Conservation (phyloP, 2,888 invertebrate genomes). For the Meandrusa payeni region DNA sequence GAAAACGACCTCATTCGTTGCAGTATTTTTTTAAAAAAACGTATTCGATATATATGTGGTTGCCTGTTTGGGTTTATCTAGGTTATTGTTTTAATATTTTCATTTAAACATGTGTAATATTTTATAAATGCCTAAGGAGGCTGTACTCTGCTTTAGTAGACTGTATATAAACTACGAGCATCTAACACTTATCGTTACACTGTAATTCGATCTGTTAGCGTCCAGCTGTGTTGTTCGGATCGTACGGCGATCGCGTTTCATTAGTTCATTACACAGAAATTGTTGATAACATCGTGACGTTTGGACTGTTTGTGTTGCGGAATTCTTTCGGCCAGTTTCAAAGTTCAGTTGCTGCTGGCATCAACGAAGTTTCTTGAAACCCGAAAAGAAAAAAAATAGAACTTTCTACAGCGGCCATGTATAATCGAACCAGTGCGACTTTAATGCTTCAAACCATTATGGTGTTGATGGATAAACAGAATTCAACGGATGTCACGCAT, state of each 20-base stretch:
- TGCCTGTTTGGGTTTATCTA: too few relatives aligned
- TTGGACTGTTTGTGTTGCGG: conserved; percentile 23
- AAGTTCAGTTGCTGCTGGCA: not conserved
- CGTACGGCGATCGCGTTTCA: conserved; percentile 42
- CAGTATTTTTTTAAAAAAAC: too few relatives aligned
- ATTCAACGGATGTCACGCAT: conserved; percentile 62
- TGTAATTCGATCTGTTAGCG: conserved; percentile 45
- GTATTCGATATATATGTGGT: too few relatives aligned
- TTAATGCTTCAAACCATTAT: conserved; percentile 76
- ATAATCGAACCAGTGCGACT: conserved; percentile 71
- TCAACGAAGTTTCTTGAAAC: not conserved
- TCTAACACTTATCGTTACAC: conserved; percentile 50
- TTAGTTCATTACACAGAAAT: conserved; percentile 24
- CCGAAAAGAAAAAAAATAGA: not conserved
- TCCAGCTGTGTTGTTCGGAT: conserved; percentile 31
- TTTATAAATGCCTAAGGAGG: conserved; percentile 33
- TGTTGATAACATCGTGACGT: conserved; percentile 12
- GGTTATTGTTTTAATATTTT: too few relatives aligned
- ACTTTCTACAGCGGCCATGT: conserved; percentile 55
- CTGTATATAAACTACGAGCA: conserved; percentile 58
- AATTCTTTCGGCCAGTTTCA: not conserved
- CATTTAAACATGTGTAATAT: too few relatives aligned
- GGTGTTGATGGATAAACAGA: conserved; percentile 74
- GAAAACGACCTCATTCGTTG: too few relatives aligned
- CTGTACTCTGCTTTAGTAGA: conserved; percentile 48